Conservation (phyloP, 2,797 vertebrate species). For the Staurois parvus region DNA sequence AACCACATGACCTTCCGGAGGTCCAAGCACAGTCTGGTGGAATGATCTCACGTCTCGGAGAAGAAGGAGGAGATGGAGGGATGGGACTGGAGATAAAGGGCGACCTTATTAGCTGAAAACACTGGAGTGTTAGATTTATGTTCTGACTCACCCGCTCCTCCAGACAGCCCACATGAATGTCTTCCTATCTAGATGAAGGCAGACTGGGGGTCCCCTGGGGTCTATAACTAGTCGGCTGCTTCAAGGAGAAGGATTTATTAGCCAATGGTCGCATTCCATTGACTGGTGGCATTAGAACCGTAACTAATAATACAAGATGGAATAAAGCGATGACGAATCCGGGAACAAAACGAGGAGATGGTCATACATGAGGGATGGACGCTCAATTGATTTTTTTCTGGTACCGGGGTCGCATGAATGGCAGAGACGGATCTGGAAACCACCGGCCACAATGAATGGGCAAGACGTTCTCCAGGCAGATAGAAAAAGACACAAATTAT, state of each 20-base stretch:
- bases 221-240: background rate
- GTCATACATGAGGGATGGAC: too few species aligned
- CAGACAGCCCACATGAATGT: background rate
- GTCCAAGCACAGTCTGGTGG: background rate
- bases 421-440: background rate
- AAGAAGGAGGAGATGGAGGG: background rate
- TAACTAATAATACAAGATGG: background rate
- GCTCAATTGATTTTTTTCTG: background rate
- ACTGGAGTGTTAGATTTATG: background rate
- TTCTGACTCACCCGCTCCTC: slow-evolving; percentile 8
- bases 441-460: background rate
- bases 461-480: too few species aligned
- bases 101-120: background rate
- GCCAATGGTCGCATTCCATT: background rate
- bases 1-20: background rate
- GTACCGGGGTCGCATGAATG: background rate
- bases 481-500: too few species aligned
- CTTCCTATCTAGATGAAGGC: background rate
- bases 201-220: background rate
- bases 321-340: background rate
- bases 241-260: background rate
- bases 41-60: background rate
- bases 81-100: background rate
- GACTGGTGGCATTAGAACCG: background rate
- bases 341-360: background rate